Evolutionary conservation across 2,888 invertebrate species (phyloP), one percentile per base, ranked within the genome.

Genomic region (Lumbricus terrestris): DNA sequence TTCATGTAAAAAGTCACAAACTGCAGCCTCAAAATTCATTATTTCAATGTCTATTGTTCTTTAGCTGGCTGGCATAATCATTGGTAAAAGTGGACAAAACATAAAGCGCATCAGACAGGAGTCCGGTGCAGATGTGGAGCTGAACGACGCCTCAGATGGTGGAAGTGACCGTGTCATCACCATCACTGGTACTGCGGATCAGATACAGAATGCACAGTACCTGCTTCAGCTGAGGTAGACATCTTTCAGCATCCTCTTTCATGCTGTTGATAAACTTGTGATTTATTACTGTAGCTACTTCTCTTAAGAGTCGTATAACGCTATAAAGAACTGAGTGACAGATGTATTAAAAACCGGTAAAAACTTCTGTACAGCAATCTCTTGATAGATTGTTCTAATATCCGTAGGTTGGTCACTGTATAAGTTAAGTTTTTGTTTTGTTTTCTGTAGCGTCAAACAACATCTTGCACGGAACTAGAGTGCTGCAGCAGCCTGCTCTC

Each of bases 121-220:
- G 95, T 98, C 98, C 92, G 98, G 98, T 94, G 99, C 99, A 90
- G 97, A 97, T 93, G 98, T 99, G 93, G 98, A 98, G 93, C 99
- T 99, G 94, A 98, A 98, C 94, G 98, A 98, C 95, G 98, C 98
- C 33, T 96, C 98, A 94, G 97, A 97, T n/a, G 93, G 92, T 37
- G 94, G 94, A 93, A 97, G 96, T 95, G 98, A 99, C 96, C 97
- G 99, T 93, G 97, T 99, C 95, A 99, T 99, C 95, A 99, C 98
- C 94, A 99, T 99, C 95, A 97, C 97, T 92, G 99, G 99, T 94
- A 96, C 96, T 92, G 97, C 97, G 88, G 94, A 95, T 95, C 98
- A 99, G 96, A 99, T 99, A 95, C 98, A 99, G 96, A 97, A 98
- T 97, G 99, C 99, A 93, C 99, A 99, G 96, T 99, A 98, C 96